Base-by-base conservation (phyloP, 2,797 vertebrate genomes). In the Xenopus petersii region DNA sequence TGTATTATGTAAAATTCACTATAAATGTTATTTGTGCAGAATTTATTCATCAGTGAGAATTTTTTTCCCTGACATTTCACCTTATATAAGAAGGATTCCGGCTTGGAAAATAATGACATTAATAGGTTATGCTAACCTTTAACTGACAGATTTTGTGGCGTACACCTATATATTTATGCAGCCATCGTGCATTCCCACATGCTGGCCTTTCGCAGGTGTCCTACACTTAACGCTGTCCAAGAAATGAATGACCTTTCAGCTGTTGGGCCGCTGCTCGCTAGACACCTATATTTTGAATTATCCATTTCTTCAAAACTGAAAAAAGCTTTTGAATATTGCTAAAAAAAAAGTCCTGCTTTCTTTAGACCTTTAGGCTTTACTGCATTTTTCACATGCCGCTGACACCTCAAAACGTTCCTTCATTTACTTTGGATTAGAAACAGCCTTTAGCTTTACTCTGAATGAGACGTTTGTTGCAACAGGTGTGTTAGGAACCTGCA, bases 391-490 rank as follows among this genome's bases (percentile, higher is more conserved):
- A 70, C 66, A 74, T 74, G 77, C 71, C 67, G 54, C 65, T 60
- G 67, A 63, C 71, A 79, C 77, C 77, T 79, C 71, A 74, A 66
- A 79, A 70, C 33, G 67, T 51, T 70, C 71, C 68, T 69, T 70
- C 71, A 70, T 79, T 79, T 74, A 66, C 54, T 79, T 68, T 74
- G 71, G 71, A 79, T 54, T 54, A 46, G 71, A 71, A 79, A 74
- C 71, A 79, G 71, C 67, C 71, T 70, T 74, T 47, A 79, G 55
- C 71, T 61, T 42, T 2, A 36, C 62, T 17, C 69, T 79, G 71
- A 79, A 79, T 65, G 77, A 74, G 71, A 36, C 55, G 65, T 74
- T 79, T 79, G 77, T 79, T 65, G 71, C 71, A 70, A 77, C 77
- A 79, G 77, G 77, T 74, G 77, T 66, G 71, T 65, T 65, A 70